Base-by-base conservation (phyloP, 2,888 invertebrate genomes). In the Pristionchus japonicus region DNA sequence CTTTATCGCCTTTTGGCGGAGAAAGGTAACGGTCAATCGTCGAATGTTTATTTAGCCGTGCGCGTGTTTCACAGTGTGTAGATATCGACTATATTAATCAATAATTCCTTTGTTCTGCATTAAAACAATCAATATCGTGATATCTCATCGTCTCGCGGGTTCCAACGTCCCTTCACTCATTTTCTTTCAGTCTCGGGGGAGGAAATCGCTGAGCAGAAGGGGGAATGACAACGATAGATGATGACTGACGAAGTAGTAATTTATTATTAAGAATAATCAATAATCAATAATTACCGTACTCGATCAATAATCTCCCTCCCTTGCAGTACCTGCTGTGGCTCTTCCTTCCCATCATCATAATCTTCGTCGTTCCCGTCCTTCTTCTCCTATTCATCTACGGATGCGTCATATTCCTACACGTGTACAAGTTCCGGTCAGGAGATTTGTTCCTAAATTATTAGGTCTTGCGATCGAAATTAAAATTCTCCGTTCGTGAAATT, bases 391-490 rank as follows among this genome's bases (percentile, higher is more conserved):
- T 94, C 91, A 93, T 94, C 61, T 94, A 94, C 85, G 94, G 94
- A 37, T 93, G 93, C 86, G 94, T 94, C 13, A 93, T 97, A 93
- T 97, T 97, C 94, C 96, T 97, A 91, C 97, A 97, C 94, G 96
- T 98, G 91, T 97, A 97, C 95, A 97, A 97, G 95, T 96, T 97
- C 89, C 97, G 98, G 84, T 88, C 6, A 34, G 88, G 31, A 34
- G 27, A 4, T 6, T 61, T n/a, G 31, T 11, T 4, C n/a, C 31
- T 27, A 27, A 61, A 27, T 3, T n/a, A n/a, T 11, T 31, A 64
- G 11, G 4, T n/a, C 27, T 3, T 3, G 31, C 31, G 1, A 34
- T 17, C 23, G n/a, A 57, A n/a, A 1, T 23, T 1, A 17, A 17
- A 52, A 20, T 52, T 17, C 17, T 52, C 20, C 52, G 2, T 52